phyloP scores from a whole-genome alignment of 2,797 vertebrate genomes.

The Coilia nasus region DNA sequence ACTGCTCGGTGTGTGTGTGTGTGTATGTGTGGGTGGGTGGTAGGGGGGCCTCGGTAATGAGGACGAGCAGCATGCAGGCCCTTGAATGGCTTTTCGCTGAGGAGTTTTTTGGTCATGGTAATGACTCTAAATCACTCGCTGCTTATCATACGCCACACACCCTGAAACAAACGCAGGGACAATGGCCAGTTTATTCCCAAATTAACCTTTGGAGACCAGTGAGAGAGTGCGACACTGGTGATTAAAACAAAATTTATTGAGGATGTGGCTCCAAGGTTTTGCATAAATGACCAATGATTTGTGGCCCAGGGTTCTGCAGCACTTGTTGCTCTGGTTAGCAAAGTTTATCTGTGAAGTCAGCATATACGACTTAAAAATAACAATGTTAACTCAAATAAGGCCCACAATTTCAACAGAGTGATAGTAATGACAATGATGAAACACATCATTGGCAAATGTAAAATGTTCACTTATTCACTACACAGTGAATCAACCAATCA shows the following conservation, averaged over 20 bases:
- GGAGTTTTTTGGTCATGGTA: not conserved
- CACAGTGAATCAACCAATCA: too few species aligned
- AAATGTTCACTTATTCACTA: too few species aligned
- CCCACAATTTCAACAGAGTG: not conserved
- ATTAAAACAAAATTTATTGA: conserved; percentile 40
- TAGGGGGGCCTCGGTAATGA: not conserved
- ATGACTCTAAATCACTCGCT: conserved; percentile 43
- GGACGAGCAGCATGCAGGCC: not conserved
- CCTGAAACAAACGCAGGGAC: conserved; percentile 49
- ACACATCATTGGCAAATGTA: not conserved
- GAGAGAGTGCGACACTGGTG: conserved; percentile 54
- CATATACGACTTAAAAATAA: not conserved
- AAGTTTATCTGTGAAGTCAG: not conserved
- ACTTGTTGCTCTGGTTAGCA: not conserved
- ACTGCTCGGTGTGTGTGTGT: not conserved
- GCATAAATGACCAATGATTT: not conserved
- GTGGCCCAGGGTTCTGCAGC: not conserved
- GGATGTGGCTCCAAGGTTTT: not conserved
- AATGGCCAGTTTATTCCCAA: conserved; percentile 57
- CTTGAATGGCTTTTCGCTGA: conserved; percentile 6
- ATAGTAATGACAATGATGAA: not conserved
- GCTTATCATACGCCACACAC: conserved; percentile 34
- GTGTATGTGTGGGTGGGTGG: too few species aligned
- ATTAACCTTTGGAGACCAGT: conserved; percentile 65
- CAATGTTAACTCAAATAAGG: not conserved